These are phyloP conservation scores for Macrosoma leucophasiata DNA, from an alignment of 2,888 invertebrate species.

Conservation along the genomic window DNA sequence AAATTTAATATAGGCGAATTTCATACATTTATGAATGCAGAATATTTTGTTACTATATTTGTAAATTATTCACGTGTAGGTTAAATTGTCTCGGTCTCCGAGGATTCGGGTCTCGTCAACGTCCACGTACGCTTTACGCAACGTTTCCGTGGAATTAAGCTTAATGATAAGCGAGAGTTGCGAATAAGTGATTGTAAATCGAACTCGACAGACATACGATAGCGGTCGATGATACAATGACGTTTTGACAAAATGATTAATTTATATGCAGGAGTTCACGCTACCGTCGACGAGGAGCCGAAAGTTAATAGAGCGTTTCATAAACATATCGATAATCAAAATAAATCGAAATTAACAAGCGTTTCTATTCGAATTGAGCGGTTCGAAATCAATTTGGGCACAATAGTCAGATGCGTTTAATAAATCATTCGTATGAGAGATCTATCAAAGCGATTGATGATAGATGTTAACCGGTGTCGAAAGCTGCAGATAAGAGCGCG, in stretches of 20 bases:
- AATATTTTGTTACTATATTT: conserved; percentile 59
- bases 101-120: conserved; percentile 44
- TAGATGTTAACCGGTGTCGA: conserved; percentile 47
- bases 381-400: conserved; percentile 40
- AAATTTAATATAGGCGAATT: conserved; percentile 43
- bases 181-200: conserved; percentile 38
- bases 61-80: conserved; percentile 53
- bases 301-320: too few relatives aligned
- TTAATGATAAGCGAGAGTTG: conserved; percentile 28
- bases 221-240: conserved; percentile 6
- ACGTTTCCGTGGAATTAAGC: conserved; percentile 29
- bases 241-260: conserved; percentile 3
- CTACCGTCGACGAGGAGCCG: conserved; percentile 3
- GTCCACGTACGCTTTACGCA: conserved; percentile 33
- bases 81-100: conserved; percentile 37
- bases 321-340: conserved; percentile 2
- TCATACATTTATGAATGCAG: conserved; percentile 48
- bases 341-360: conserved; percentile 1
- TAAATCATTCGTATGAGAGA: conserved; percentile 53
- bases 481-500: conserved; percentile 49
- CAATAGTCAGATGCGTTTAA: conserved; percentile 44
- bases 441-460: conserved; percentile 59
- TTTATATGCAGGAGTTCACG: conserved; percentile 2
- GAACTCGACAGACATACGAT: conserved; percentile 52
- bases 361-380: conserved; percentile 27